Evolutionary conservation across 1,140 invertebrate genomes (phyloP).

Genomic region (Ostrea edulis): DNA sequence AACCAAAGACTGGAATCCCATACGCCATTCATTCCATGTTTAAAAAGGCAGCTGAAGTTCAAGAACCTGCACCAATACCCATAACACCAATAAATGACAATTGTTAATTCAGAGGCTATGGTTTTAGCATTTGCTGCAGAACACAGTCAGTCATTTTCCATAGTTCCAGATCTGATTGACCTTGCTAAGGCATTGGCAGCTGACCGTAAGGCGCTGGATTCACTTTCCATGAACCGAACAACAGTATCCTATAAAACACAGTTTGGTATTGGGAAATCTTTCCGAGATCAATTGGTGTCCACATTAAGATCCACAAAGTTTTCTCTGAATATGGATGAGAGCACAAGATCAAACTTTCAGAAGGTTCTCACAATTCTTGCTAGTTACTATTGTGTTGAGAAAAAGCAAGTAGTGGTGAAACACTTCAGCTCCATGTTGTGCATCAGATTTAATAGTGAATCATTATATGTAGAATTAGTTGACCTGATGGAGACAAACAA

Average conservation of each 20-base stretch:
- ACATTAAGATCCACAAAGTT: no score
- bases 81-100: slow-evolving; percentile 24
- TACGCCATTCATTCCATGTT: slow-evolving; percentile 30
- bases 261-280: slow-evolving; percentile 32
- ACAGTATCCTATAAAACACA: slow-evolving; percentile 28
- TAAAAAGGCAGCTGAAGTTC: background rate
- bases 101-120: slow-evolving; percentile 44
- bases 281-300: background rate
- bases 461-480: slow-evolving; percentile 53
- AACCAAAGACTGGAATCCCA: background rate
- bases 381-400: background rate
- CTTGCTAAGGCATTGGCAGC: no score
- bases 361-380: slow-evolving; percentile 57
- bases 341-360: slow-evolving; percentile 41
- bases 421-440: slow-evolving; percentile 45
- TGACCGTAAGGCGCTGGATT: no score
- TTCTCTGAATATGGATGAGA: slow-evolving; percentile 37
- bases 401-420: slow-evolving; percentile 34
- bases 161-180: no score
- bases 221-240: background rate
- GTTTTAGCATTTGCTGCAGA: no score
- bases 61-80: background rate
- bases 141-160: no score
- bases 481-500: slow-evolving; percentile 47
- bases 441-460: slow-evolving; percentile 51